A percentile compares a stretch with the other conserved stretches of the same genome.
phyloP scores from a whole-genome alignment of 2,113 vertebrate species.

The Sterrhoptilus dennistouni region DNA sequence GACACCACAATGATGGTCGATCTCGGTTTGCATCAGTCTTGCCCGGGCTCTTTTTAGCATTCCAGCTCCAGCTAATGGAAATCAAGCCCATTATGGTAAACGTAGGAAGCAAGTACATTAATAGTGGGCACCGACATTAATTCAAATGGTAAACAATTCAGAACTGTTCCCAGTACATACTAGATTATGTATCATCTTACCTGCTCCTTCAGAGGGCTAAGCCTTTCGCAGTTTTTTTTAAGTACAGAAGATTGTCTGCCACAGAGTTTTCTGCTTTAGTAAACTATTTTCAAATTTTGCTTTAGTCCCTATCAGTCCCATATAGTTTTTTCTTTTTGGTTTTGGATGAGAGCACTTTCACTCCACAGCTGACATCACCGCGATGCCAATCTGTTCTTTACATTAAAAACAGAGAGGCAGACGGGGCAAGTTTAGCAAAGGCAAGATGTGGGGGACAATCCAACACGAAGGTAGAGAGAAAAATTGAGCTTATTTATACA shows the following conservation, averaged over 20 bases:
- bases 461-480: slow-evolving; percentile 9
- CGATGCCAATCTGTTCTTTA: neutral
- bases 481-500: slow-evolving; percentile 61
- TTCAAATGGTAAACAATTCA: slow-evolving; percentile 64
- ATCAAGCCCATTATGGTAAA: slow-evolving; percentile 65
- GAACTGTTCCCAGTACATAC: slow-evolving; percentile 26
- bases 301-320: neutral
- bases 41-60: slow-evolving; percentile 29
- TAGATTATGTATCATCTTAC: slow-evolving; percentile 17
- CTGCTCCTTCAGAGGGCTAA: neutral
- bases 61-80: slow-evolving; percentile 64
- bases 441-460: neutral
- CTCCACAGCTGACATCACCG: neutral
- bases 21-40: slow-evolving; percentile 46
- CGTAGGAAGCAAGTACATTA: slow-evolving; percentile 57
- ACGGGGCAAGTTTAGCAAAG: neutral
- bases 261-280: neutral
- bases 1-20: slow-evolving; percentile 17
- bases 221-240: neutral
- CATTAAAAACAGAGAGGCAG: neutral
- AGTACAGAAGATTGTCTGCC: neutral
- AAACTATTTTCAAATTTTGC: neutral
- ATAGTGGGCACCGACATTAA: slow-evolving; percentile 62
- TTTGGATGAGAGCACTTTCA: neutral
- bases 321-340: neutral